Evolutionary conservation across 2,113 vertebrate species (phyloP).

Genomic region (Noctilio leporinus): DNA sequence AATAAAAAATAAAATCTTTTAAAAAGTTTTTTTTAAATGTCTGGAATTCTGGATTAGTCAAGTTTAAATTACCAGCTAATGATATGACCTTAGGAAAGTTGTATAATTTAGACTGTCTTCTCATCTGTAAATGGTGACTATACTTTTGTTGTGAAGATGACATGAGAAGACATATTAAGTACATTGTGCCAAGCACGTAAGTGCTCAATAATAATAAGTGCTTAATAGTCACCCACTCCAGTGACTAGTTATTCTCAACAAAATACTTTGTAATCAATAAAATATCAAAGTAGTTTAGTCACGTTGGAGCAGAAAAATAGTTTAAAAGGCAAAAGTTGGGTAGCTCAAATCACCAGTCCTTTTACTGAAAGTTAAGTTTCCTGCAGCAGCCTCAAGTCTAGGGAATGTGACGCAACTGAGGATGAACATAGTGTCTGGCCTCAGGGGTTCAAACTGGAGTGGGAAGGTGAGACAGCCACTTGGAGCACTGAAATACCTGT

Average conservation of each 20-base stretch:
- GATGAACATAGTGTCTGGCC: not conserved
- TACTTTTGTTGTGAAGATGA: not conserved
- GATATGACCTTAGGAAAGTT: not conserved
- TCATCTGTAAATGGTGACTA: not conserved
- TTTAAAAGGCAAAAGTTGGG: not conserved
- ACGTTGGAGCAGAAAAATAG: no score
- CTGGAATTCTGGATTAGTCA: not conserved
- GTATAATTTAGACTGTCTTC: not conserved
- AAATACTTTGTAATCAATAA: not conserved
- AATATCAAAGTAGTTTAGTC: not conserved
- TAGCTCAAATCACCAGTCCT: not conserved
- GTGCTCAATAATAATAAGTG: not conserved
- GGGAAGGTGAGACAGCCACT: not conserved
- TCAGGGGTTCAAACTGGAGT: not conserved
- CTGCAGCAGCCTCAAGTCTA: not conserved
- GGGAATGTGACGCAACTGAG: not conserved
- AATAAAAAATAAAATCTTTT: no score
- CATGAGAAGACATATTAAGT: not conserved
- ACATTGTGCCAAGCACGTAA: not conserved
- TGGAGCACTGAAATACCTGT: not conserved
- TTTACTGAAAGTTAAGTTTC: constrained; percentile 12
- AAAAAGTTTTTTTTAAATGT: no score
- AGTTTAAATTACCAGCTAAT: not conserved
- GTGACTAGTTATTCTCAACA: not conserved
- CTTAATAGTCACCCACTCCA: not conserved